These are phyloP conservation scores for Nowickia ferox DNA, from an alignment of 2,888 invertebrate species.

Conservation along the genomic window DNA sequence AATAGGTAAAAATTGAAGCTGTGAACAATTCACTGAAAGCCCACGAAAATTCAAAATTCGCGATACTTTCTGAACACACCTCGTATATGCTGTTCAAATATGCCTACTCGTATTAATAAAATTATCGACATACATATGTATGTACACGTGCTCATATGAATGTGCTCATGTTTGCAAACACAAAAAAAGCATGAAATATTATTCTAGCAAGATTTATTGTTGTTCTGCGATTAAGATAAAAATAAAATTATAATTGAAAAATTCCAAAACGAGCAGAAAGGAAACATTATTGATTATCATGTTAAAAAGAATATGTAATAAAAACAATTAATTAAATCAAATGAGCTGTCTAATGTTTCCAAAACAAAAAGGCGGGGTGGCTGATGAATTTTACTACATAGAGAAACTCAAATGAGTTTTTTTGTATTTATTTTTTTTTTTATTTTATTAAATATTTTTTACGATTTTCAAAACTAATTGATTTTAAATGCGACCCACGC, in stretches of 20 bases:
- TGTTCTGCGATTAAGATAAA: slow-evolving; percentile 43
- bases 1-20: too few species aligned
- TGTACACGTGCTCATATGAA: neutral
- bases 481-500: too few species aligned
- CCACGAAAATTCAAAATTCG: too few species aligned
- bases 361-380: neutral
- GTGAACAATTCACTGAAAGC: too few species aligned
- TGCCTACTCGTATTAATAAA: slow-evolving; percentile 42
- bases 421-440: too few species aligned
- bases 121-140: slow-evolving; percentile 3
- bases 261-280: neutral
- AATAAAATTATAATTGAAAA: slow-evolving; percentile 56
- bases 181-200: neutral
- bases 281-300: slow-evolving; percentile 5
- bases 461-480: too few species aligned
- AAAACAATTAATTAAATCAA: slow-evolving; percentile 13
- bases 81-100: neutral
- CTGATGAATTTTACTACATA: too few species aligned
- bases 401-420: too few species aligned
- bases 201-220: slow-evolving; percentile 57
- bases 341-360: neutral
- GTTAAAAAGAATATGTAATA: neutral
- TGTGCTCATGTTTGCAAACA: neutral
- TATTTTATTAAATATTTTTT: too few species aligned
- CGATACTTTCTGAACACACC: too few species aligned